Base-by-base conservation (phyloP, 2,797 vertebrate genomes). In the Petrocephalus schoutedeni region DNA sequence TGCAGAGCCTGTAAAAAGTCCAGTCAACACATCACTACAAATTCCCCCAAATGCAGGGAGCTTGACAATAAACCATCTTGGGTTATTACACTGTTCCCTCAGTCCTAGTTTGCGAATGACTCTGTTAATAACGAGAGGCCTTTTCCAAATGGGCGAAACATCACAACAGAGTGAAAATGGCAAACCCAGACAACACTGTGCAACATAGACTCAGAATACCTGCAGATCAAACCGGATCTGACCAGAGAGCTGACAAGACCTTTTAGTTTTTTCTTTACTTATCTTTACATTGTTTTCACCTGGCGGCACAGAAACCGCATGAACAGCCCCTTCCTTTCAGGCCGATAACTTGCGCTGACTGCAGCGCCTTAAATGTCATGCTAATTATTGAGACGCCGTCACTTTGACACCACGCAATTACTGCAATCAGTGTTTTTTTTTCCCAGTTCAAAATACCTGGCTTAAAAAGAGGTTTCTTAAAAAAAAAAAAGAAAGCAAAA, bases 361-460 rank as follows among this genome's bases (percentile, higher is more conserved):
- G 85, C 58, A 67, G 32, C 14, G 16, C 51, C 3, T 9, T 10
- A 51, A 36, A n/a, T 41, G 53, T 36, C 23, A 51, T 49, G 54
- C 21, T 23, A 28, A 56, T 56, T 85, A 61, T 19, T 10, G 51
- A 28, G 1, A 12, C 61, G 21, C 21, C 21, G 10, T 71, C 64
- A 36, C 51, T 32, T n/a, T 74, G 87, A 71, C 82, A 61, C 87
- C 67, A n/a, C 28, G 56, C 59, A 86, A 84, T 57, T 74, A 88
- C 61, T 67, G 23, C 49, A 86, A 53, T 88, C 51, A 74, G 9
- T 6, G 74, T 8, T 4, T n/a, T 80, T 21, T 2, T n/a, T 74
- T 36, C 0, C 0, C 36, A 74, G 4, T 41, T 67, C 4, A 28
- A 67, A 16, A 36, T 6, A 71, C 32, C 14, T 41, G 32, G 14